A percentile compares a stretch with the other conserved stretches of the same genome.
phyloP scores from a whole-genome alignment of 2,888 invertebrate species.

The Volucella inflata region DNA sequence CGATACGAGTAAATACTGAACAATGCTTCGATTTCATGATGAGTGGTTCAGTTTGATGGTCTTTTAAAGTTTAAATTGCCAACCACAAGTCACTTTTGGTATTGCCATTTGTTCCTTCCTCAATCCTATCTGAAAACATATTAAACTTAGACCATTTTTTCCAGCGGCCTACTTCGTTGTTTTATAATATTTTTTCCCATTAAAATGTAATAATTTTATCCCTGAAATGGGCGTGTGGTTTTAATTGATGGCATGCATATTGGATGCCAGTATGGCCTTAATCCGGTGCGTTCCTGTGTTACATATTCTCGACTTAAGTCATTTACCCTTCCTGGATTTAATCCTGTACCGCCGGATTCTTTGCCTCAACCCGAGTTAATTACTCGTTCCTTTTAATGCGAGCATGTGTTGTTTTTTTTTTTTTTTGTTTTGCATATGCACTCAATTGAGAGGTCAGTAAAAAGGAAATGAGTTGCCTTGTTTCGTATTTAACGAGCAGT shows the following conservation, averaged over 20 bases:
- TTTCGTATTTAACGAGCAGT: background rate
- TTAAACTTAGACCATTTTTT: too few relatives aligned
- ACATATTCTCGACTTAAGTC: background rate
- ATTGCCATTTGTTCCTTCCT: too few relatives aligned
- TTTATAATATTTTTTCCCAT: too few relatives aligned
- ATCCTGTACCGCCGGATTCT: background rate
- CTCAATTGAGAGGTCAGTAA: slow-evolving; percentile 47
- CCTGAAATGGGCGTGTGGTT: background rate
- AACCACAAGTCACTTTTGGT: background rate
- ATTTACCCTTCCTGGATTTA: background rate
- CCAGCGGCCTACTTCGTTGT: too few relatives aligned
- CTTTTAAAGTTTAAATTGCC: background rate
- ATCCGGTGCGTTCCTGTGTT: slow-evolving; percentile 19
- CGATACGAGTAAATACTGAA: slow-evolving; percentile 1
- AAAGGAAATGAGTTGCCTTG: slow-evolving; percentile 33
- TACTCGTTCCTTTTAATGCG: slow-evolving; percentile 62
- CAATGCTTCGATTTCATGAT: slow-evolving; percentile 28
- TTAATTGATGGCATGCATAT: slow-evolving; percentile 24
- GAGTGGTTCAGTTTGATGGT: background rate
- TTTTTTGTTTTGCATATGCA: too few relatives aligned
- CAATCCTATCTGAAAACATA: too few relatives aligned
- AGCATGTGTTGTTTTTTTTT: slow-evolving; percentile 35
- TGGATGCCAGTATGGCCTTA: slow-evolving; percentile 37
- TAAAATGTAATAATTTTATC: slow-evolving; percentile 28
- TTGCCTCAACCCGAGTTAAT: slow-evolving; percentile 45